phyloP scores from a whole-genome alignment of 2,888 invertebrate genomes.

The Abrostola tripartita region DNA sequence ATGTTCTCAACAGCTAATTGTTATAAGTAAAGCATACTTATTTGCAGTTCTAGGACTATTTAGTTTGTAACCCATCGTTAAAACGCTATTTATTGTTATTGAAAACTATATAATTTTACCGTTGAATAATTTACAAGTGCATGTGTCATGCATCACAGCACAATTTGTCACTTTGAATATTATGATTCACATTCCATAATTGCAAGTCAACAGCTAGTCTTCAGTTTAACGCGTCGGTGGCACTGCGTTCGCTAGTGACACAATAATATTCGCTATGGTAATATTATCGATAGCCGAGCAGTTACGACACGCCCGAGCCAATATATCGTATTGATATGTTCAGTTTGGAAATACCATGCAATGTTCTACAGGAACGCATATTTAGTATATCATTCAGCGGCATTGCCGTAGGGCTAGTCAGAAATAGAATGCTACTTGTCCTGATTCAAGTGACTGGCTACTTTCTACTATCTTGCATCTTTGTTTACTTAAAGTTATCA shows the following conservation, averaged over 20 bases:
- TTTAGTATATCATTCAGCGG: constrained; percentile 13
- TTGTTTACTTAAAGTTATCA: no score
- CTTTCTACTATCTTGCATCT: no score
- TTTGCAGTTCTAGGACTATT: neutral
- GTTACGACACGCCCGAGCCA: constrained; percentile 53
- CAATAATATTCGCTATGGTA: constrained; percentile 55
- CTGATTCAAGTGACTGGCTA: no score
- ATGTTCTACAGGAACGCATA: constrained; percentile 39
- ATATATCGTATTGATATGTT: constrained; percentile 39
- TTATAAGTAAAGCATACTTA: no score
- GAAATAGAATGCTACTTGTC: no score
- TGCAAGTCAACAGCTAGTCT: constrained; percentile 31
- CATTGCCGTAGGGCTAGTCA: neutral
- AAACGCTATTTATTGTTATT: neutral
- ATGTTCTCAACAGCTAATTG: no score
- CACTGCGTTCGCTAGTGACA: constrained; percentile 41
- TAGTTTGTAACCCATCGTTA: neutral
- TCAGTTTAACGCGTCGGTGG: constrained; percentile 24
- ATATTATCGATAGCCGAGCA: constrained; percentile 57
- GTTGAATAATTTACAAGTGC: constrained; percentile 11
- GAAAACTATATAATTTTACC: neutral
- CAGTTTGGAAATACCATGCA: constrained; percentile 36
- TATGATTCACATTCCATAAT: constrained; percentile 34
- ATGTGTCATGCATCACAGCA: constrained; percentile 9
- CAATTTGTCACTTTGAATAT: constrained; percentile 8